phyloP scores from a whole-genome alignment of 2,113 vertebrate species.

The Myotis lucifugus region DNA sequence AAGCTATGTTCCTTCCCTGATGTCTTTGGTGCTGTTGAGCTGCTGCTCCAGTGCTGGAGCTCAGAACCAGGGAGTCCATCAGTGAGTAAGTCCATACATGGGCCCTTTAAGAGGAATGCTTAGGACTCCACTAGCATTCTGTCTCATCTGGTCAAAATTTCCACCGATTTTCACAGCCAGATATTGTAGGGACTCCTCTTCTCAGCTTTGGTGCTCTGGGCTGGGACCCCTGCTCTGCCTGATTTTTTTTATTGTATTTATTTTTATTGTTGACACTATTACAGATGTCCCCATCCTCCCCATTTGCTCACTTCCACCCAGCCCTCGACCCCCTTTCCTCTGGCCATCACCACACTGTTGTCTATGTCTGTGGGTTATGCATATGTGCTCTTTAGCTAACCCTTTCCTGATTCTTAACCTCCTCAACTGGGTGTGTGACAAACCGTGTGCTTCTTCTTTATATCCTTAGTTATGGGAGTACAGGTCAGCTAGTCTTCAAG shows the following conservation, averaged over 20 bases:
- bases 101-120: background rate
- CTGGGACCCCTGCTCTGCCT: background rate
- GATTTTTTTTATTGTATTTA: too few species aligned
- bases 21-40: background rate
- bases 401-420: background rate
- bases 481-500: background rate
- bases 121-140: background rate
- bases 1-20: background rate
- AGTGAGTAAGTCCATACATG: background rate
- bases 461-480: background rate
- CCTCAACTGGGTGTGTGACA: background rate
- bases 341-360: background rate
- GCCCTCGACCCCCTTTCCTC: background rate
- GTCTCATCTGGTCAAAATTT: background rate
- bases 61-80: background rate
- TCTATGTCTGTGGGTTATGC: background rate
- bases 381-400: background rate
- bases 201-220: background rate
- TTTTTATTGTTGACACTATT: too few species aligned
- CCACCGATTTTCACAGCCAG: background rate
- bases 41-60: background rate
- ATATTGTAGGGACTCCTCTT: background rate
- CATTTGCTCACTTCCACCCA: background rate
- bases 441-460: background rate
- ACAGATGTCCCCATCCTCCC: too few species aligned